phyloP scores from a whole-genome alignment of 2,113 vertebrate genomes.

The Tautogolabrus adspersus region DNA sequence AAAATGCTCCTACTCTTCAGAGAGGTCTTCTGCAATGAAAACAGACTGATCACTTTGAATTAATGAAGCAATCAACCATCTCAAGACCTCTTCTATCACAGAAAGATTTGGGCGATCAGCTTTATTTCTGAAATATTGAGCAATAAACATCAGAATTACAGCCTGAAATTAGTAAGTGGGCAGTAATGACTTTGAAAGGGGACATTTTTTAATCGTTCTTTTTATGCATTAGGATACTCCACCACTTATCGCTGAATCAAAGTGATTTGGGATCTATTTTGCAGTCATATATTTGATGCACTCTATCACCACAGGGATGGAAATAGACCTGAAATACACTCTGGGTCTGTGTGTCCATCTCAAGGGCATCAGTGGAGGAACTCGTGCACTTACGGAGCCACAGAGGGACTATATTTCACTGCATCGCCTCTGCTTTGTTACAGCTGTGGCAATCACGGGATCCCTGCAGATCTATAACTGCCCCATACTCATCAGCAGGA shows the following conservation, averaged over 20 bases:
- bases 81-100: constrained; percentile 30
- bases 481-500: constrained; percentile 56
- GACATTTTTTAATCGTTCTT: constrained; percentile 39
- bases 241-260: constrained; percentile 48
- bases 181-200: constrained; percentile 56
- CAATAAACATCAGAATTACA: constrained; percentile 41
- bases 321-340: constrained; percentile 10
- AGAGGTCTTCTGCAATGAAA: constrained; percentile 15
- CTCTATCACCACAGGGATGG: not conserved
- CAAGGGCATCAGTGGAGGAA: constrained; percentile 63
- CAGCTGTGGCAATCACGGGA: constrained; percentile 56
- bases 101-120: constrained; percentile 55
- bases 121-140: constrained; percentile 58
- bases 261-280: constrained; percentile 28
- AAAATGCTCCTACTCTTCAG: constrained; percentile 5
- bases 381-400: constrained; percentile 49
- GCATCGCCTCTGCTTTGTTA: constrained; percentile 62
- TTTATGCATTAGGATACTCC: constrained; percentile 39
- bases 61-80: constrained; percentile 50
- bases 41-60: constrained; percentile 35
- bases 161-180: constrained; percentile 51
- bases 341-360: constrained; percentile 44
- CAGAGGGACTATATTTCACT: constrained; percentile 67
- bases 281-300: constrained; percentile 20
- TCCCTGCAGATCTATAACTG: constrained; percentile 73